These are phyloP conservation scores for Pygocentrus nattereri DNA, from an alignment of 2,797 vertebrate species.

Conservation along the genomic window DNA sequence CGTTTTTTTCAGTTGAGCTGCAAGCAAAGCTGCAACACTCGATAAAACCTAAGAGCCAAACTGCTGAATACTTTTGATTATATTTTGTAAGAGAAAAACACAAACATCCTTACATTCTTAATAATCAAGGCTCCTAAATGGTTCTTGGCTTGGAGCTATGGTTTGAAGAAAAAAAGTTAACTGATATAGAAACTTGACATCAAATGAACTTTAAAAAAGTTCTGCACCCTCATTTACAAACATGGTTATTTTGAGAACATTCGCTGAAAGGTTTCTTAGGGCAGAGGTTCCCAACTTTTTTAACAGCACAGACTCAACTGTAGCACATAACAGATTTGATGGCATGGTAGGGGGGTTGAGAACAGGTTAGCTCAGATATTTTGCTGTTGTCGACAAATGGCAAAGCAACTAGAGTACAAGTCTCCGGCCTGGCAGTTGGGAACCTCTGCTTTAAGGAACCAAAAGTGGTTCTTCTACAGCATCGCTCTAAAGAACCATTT, in stretches of 20 bases:
- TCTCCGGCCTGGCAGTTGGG: too few relatives aligned
- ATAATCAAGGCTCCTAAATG: neutral
- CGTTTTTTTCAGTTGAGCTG: neutral
- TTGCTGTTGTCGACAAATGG: too few relatives aligned
- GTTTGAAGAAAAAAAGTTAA: neutral
- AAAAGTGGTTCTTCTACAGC: neutral
- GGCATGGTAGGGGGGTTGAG: too few relatives aligned
- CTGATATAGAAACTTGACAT: neutral
- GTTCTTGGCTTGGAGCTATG: neutral
- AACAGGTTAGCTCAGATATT: too few relatives aligned
- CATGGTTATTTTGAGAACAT: too few relatives aligned
- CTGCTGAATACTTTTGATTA: neutral
- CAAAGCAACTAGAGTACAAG: too few relatives aligned
- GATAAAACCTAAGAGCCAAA: neutral
- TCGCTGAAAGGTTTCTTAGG: too few relatives aligned
- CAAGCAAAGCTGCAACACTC: neutral
- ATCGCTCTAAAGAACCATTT: neutral
- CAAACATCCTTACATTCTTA: constrained; percentile 1
- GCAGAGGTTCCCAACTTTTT: too few relatives aligned
- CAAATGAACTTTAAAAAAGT: too few relatives aligned
- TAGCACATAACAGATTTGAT: too few relatives aligned
- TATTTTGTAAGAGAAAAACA: constrained; percentile 1
- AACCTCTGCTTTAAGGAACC: neutral
- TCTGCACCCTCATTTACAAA: too few relatives aligned
- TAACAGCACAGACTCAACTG: too few relatives aligned